Evolutionary conservation across 2,113 vertebrate genomes (phyloP), one percentile per base, ranked within the genome.

Genomic region (Vimba vimba): DNA sequence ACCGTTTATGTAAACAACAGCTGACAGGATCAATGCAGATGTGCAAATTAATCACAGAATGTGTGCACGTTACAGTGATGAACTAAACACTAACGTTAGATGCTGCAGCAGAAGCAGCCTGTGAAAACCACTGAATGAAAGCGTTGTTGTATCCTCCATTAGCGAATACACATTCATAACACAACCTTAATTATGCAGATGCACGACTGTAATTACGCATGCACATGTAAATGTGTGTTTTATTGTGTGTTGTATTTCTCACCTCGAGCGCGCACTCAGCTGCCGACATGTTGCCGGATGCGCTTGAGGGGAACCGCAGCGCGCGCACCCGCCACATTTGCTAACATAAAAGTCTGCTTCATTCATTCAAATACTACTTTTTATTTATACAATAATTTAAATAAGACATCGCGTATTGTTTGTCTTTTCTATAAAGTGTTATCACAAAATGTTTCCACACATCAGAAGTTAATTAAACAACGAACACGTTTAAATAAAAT

Each of bases 221-320:
- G 59, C 15, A n/a, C 15, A 23, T 57, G 82, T 43, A 57, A 71
- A 73, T 39, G 33, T 73, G 33, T 57, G 66, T 57, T 71, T 71
- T 73, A 71, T 55, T 74, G 64, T 59, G 50, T 83, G 47, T 82
- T 68, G 25, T 19, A 64, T 77, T 79, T 62, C 82, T 83, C 68
- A 83, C 82, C 82, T 83, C 81, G 66, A 69, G 81, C 27, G 81
- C 64, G 47, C 66, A 47, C 27, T 71, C 82, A 39, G 64, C 68
- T 59, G 82, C 82, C 47, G 82, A 83, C 82, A 83, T 83, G 68
- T 43, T 73, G 68, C 47, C 45, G 47, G 62, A 69, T 82, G 80
- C 39, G 78, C 77, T 27, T 43, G 36, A 80, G 59, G 39, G 23
- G 7, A 43, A 57, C 23, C 9, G 76, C 19, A 7, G 57, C 59